phyloP scores from a whole-genome alignment of 2,797 vertebrate genomes.

The Ptychobarbus kaznakovi region DNA sequence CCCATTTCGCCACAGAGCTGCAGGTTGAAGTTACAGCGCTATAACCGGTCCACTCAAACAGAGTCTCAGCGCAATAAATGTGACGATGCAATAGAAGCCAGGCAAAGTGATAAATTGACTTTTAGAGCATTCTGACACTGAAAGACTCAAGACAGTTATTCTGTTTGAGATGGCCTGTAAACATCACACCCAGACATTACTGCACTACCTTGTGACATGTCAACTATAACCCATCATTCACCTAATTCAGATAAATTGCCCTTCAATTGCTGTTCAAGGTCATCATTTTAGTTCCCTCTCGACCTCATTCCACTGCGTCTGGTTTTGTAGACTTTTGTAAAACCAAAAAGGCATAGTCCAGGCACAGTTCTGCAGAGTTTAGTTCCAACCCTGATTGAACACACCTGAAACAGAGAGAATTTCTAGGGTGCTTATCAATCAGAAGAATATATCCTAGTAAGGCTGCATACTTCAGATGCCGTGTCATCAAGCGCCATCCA shows the following conservation, averaged over 20 bases:
- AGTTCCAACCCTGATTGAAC: not conserved
- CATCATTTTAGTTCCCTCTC: not conserved
- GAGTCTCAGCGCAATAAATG: constrained; percentile 6
- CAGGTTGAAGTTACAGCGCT: not conserved
- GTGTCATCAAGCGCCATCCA: not conserved
- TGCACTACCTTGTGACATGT: not conserved
- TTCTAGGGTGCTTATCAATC: not conserved
- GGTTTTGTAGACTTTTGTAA: not conserved
- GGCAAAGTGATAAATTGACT: constrained; percentile 25
- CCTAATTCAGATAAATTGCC: constrained; percentile 16
- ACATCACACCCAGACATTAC: not conserved
- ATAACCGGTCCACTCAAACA: not conserved
- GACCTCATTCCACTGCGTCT: not conserved
- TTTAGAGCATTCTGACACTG: constrained; percentile 15
- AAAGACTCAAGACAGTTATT: not conserved
- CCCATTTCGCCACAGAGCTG: constrained; percentile 13
- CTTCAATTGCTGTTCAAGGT: constrained; percentile 7
- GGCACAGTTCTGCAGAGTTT: not conserved
- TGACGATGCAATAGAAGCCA: not conserved
- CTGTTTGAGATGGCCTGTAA: constrained; percentile 19
- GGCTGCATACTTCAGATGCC: not conserved
- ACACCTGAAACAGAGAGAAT: not conserved
- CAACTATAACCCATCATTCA: constrained; percentile 22
- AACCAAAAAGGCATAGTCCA: not conserved
- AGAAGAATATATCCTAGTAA: not conserved